phyloP scores from a whole-genome alignment of 2,113 vertebrate species.

The Setophaga kirtlandii region DNA sequence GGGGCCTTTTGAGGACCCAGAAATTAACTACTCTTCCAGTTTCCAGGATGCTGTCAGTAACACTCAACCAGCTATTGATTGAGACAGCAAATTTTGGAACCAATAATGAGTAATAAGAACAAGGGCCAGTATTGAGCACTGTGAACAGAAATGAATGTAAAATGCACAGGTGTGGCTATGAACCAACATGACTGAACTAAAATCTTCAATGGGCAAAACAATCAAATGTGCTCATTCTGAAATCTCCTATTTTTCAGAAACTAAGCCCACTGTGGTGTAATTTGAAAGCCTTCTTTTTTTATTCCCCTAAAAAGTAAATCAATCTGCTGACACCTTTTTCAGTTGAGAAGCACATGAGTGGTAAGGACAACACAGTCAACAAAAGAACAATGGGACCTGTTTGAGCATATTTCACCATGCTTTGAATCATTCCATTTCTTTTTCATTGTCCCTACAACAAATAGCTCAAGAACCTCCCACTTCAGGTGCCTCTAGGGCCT shows the following conservation, averaged over 20 bases:
- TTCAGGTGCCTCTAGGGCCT: neutral
- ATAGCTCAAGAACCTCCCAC: neutral
- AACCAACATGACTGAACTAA: neutral
- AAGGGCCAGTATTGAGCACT: neutral
- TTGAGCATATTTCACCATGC: neutral
- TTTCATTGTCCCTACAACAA: neutral
- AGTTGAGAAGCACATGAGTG: neutral
- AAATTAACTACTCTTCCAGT: neutral
- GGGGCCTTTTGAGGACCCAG: neutral
- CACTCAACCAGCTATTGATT: neutral
- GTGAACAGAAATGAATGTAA: neutral
- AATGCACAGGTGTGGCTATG: neutral
- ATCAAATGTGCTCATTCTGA: neutral
- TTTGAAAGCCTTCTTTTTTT: neutral
- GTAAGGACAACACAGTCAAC: neutral
- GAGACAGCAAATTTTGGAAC: neutral
- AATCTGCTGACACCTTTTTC: neutral
- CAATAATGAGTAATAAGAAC: neutral
- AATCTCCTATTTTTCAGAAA: neutral
- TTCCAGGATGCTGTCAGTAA: neutral
- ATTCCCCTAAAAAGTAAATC: neutral
- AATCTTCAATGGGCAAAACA: neutral
- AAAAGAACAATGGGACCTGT: neutral
- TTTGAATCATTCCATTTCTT: neutral
- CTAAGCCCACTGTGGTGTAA: neutral